A percentile compares a stretch with the other conserved stretches of the same genome.
phyloP scores from a whole-genome alignment of 2,797 vertebrate species.

The Hozukius guyotensis region DNA sequence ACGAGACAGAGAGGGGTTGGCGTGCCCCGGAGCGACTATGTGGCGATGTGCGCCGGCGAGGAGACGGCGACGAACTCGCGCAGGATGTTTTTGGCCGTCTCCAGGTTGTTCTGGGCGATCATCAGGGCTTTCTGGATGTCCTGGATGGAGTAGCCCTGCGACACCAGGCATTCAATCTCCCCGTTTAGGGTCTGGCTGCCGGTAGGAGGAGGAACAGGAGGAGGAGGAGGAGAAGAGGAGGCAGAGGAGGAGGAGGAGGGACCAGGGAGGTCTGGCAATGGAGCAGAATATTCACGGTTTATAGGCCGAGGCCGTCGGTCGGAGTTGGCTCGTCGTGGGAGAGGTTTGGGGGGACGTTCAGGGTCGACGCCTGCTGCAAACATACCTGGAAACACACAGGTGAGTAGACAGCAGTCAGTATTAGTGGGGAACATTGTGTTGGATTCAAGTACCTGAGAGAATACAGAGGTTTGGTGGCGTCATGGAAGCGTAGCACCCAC shows the following conservation, averaged over 20 bases:
- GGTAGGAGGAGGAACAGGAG: not conserved
- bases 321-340: conserved; percentile 93
- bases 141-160: conserved; percentile 97
- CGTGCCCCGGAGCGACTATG: conserved; percentile 82
- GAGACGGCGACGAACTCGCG: conserved; percentile 96
- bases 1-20: conserved; percentile 12
- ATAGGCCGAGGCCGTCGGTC: conserved; percentile 86
- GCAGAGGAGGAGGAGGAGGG: conserved; percentile 32
- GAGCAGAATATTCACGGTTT: conserved; percentile 45
- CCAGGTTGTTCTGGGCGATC: conserved; percentile 99
- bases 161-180: conserved; percentile 94
- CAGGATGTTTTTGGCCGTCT: conserved; percentile 98
- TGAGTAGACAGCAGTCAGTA: not conserved
- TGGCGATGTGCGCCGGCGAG: conserved; percentile 91
- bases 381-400: conserved; percentile 74
- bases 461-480: not conserved
- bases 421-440: not conserved
- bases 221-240: conserved; percentile 24
- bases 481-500: no score
- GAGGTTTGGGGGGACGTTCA: conserved; percentile 92
- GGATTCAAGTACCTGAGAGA: not conserved
- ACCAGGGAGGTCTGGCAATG: conserved; percentile 32
- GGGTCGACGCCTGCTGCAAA: conserved; percentile 85
- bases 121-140: conserved; percentile 98
- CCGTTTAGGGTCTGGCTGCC: conserved; percentile 79